Percentiles rank a stretch among this genome's conserved stretches.
These are phyloP conservation scores for Hemicentrotus pulcherrimus DNA, from an alignment of 35 echinoderm and acorn worm genomes.

Conservation along the genomic window DNA sequence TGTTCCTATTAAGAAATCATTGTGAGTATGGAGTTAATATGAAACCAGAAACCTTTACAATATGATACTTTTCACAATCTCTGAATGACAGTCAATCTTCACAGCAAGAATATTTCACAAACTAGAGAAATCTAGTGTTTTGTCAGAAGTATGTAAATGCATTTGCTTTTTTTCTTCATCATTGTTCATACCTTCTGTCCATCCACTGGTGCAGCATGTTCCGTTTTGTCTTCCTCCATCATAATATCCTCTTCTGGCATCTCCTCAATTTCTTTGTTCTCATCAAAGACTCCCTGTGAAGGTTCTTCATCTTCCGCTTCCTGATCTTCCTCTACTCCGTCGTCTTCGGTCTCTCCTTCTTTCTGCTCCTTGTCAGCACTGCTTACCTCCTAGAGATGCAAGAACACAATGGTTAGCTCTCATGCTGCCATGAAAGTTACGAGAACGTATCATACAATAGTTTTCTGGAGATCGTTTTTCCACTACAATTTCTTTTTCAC, in stretches of 20 bases:
- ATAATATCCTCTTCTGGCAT: constrained; percentile 18
- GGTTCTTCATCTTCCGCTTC: not conserved
- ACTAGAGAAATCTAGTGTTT: too few species aligned
- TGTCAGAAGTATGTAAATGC: too few species aligned
- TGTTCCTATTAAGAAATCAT: too few species aligned
- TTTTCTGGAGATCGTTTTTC: too few species aligned
- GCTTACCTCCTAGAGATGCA: not conserved
- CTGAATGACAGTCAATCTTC: too few species aligned
- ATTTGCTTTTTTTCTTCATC: not conserved
- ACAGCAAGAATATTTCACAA: too few species aligned
- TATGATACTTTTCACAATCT: too few species aligned
- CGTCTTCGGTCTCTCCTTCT: constrained; percentile 14
- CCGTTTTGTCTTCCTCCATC: not conserved
- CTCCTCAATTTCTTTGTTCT: not conserved
- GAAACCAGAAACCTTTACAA: too few species aligned
- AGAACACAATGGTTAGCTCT: not conserved
- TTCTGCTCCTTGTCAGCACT: constrained; percentile 12
- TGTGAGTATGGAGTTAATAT: too few species aligned
- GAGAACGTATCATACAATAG: too few species aligned
- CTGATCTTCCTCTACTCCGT: not conserved
- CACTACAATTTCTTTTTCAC: too few species aligned
- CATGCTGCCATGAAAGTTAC: too few species aligned
- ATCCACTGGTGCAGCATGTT: not conserved
- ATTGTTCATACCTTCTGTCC: not conserved
- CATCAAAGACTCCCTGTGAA: not conserved